A percentile compares a stretch with the other conserved stretches of the same genome.
phyloP scores from a whole-genome alignment of 2,888 invertebrate species.

The Troides oblongomaculatus region DNA sequence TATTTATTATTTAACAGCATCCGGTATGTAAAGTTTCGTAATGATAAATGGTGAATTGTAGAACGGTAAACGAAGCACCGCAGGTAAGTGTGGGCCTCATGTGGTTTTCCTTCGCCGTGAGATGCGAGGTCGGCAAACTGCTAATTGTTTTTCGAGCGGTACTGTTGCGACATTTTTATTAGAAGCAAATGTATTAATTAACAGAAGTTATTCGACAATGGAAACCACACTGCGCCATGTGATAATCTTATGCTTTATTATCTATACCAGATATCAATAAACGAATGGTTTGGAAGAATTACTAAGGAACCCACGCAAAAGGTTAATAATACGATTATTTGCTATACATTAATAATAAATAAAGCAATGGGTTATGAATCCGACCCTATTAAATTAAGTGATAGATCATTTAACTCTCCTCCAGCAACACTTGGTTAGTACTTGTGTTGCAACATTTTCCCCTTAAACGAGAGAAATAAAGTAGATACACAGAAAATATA shows the following conservation, averaged over 20 bases:
- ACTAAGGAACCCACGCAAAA: not conserved
- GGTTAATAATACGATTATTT: not conserved
- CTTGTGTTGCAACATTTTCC: too few relatives aligned
- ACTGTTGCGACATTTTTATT: constrained; percentile 56
- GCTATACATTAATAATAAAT: too few relatives aligned
- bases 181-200: constrained; percentile 11
- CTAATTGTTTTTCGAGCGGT: constrained; percentile 66
- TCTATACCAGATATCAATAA: not conserved
- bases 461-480: too few relatives aligned
- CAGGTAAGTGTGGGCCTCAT: constrained; percentile 61
- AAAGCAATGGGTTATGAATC: too few relatives aligned
- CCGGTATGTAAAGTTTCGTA: constrained; percentile 23
- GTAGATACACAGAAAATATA: too few relatives aligned
- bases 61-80: constrained; percentile 12
- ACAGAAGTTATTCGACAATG: not conserved
- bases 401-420: too few relatives aligned
- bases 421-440: too few relatives aligned
- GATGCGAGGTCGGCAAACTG: constrained; percentile 61
- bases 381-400: too few relatives aligned
- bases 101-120: constrained; percentile 62
- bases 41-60: constrained; percentile 10
- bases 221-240: not conserved
- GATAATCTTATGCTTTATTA: not conserved
- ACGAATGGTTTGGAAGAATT: not conserved
- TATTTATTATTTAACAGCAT: too few relatives aligned